Percentiles rank a stretch among this genome's conserved stretches.
These are phyloP conservation scores for Poecilia wingei DNA, from an alignment of 2,797 vertebrate species.

Conservation along the genomic window DNA sequence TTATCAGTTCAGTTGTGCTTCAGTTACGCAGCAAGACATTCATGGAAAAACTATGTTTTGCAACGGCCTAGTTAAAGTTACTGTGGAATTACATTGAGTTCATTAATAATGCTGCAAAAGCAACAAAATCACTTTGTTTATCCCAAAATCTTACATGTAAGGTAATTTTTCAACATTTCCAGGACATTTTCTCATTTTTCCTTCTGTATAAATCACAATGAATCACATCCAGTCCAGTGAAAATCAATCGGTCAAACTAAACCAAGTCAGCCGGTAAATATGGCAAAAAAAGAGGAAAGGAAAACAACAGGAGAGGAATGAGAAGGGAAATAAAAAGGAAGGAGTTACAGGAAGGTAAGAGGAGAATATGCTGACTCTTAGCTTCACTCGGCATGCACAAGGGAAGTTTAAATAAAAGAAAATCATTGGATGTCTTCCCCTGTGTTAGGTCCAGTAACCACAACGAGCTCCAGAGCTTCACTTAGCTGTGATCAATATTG, in stretches of 20 bases:
- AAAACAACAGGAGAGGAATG: constrained; percentile 45
- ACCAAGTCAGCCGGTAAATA: constrained; percentile 31
- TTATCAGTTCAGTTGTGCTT: not conserved
- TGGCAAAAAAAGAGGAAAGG: constrained; percentile 19
- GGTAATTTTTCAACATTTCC: not conserved
- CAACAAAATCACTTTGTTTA: not conserved
- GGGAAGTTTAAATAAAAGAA: constrained; percentile 57
- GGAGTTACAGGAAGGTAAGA: constrained; percentile 45
- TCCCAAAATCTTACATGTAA: not conserved
- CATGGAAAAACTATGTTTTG: not conserved
- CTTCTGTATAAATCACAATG: not conserved
- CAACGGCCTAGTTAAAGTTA: not conserved
- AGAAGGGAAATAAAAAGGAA: constrained; percentile 52
- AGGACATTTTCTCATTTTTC: not conserved
- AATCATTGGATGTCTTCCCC: constrained; percentile 58
- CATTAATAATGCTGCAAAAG: not conserved
- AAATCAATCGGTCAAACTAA: constrained; percentile 8
- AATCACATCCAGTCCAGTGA: not conserved
- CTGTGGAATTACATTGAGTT: not conserved
- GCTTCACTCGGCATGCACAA: constrained; percentile 60
- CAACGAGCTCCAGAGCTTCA: constrained; percentile 60
- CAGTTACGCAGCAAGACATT: not conserved
- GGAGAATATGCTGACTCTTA: constrained; percentile 59
- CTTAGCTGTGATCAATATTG: constrained; percentile 80
- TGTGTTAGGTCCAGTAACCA: constrained; percentile 60